phyloP scores from a whole-genome alignment of 2,888 invertebrate genomes.

The Sinhomidia bicolor region DNA sequence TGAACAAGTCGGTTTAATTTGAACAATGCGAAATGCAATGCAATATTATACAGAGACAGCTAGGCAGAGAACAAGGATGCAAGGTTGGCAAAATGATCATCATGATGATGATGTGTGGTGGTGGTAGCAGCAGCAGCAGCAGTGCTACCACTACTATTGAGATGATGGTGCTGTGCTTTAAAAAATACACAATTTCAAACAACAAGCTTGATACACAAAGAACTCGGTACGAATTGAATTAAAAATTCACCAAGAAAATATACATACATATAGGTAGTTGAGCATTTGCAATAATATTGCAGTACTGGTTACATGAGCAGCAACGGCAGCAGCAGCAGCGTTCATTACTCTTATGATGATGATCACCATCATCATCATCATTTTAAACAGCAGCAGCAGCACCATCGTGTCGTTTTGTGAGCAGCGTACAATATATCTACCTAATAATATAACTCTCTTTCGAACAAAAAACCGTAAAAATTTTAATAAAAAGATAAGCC shows the following conservation, averaged over 20 bases:
- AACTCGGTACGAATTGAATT: too few species aligned
- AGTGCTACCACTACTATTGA: neutral
- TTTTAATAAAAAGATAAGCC: neutral
- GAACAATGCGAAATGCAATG: neutral
- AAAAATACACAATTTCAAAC: too few species aligned
- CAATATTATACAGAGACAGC: neutral
- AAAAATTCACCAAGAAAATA: too few species aligned
- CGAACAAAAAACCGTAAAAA: constrained; percentile 2
- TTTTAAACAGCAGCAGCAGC: neutral
- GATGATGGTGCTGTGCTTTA: neutral
- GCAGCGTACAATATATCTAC: neutral
- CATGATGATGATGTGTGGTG: constrained; percentile 38
- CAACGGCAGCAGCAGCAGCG: constrained; percentile 9
- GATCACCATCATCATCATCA: neutral
- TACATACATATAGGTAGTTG: neutral
- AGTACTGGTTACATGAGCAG: neutral
- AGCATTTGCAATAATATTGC: neutral
- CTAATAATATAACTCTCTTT: too few species aligned
- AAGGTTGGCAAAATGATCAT: constrained; percentile 39
- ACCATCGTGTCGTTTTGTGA: neutral
- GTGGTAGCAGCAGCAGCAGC: neutral
- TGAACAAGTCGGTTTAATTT: neutral
- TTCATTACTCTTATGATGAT: constrained; percentile 48
- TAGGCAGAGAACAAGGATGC: neutral
- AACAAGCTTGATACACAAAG: too few species aligned